Conservation (phyloP, 2,113 vertebrate species). For the Elephantulus edwardii region DNA sequence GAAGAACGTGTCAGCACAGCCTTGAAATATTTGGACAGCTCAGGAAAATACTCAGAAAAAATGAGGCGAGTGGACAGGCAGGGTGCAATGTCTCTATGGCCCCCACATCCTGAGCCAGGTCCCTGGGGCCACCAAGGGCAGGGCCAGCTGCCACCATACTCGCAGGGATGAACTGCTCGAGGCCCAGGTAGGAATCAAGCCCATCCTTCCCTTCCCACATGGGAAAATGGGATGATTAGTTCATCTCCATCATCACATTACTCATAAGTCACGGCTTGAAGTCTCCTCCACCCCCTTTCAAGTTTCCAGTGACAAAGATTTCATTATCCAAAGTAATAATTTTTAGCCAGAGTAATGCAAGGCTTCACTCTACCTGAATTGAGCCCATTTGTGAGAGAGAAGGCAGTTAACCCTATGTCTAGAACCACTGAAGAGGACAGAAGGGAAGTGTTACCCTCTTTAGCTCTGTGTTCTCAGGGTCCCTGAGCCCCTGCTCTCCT, state of each 20-base stretch:
- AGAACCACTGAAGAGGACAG: background rate
- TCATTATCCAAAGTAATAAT: conserved; percentile 87
- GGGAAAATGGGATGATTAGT: conserved; percentile 84
- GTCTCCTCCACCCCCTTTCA: conserved; percentile 72
- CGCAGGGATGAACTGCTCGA: background rate
- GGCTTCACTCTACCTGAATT: conserved; percentile 84
- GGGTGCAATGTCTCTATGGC: conserved; percentile 3
- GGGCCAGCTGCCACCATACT: conserved; percentile 63
- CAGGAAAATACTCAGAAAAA: conserved; percentile 50
- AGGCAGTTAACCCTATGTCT: conserved; percentile 53
- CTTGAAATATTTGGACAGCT: conserved; percentile 68
- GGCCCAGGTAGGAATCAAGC: conserved; percentile 76
- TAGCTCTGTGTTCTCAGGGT: conserved; percentile 53
- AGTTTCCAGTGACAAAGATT: conserved; percentile 86
- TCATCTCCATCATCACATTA: conserved; percentile 83
- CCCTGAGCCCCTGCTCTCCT: background rate
- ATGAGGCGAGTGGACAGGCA: conserved; percentile 6
- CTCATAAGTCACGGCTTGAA: conserved; percentile 80
- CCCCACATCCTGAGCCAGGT: conserved; percentile 32
- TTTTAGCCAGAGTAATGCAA: conserved; percentile 78
- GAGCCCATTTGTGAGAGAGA: conserved; percentile 84
- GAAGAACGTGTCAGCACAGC: background rate
- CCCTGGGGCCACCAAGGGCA: conserved; percentile 54
- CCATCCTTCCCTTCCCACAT: conserved; percentile 72
- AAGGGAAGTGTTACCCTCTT: conserved; percentile 48